Percentiles rank a stretch among this genome's conserved stretches.
These are phyloP conservation scores for Syrrhaptes paradoxus DNA, from an alignment of 2,113 vertebrate species.

Conservation along the genomic window DNA sequence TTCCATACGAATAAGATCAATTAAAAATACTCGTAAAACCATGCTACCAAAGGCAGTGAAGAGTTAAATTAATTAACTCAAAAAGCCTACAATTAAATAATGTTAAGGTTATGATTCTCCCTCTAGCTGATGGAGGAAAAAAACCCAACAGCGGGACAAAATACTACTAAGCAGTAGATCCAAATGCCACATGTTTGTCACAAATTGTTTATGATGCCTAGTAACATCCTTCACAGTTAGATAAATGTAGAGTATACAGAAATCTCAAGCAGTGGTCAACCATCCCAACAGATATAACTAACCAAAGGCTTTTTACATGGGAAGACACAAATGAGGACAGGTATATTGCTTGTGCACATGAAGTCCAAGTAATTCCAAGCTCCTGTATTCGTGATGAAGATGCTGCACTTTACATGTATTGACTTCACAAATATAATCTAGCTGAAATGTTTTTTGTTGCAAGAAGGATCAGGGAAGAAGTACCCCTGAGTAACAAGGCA, in stretches of 20 bases:
- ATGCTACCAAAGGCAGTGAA: conserved; percentile 60
- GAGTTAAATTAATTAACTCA: conserved; percentile 74
- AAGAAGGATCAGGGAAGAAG: not conserved
- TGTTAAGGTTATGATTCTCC: conserved; percentile 46
- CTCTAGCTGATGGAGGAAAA: conserved; percentile 25
- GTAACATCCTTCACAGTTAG: not conserved
- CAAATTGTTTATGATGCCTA: not conserved
- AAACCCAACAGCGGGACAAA: conserved; percentile 10
- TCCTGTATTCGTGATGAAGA: not conserved
- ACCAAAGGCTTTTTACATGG: not conserved
- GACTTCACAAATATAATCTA: not conserved
- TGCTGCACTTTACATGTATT: not conserved
- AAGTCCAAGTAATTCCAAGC: not conserved
- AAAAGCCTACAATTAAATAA: conserved; percentile 68
- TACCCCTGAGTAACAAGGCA: not conserved
- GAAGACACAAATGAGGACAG: not conserved
- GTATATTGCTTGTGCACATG: not conserved
- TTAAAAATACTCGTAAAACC: conserved; percentile 66
- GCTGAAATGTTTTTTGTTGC: accelerated
- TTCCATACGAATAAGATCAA: conserved; percentile 70
- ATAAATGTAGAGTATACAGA: not conserved
- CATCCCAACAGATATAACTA: not conserved
- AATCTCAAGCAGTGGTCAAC: not conserved
- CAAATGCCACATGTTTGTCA: not conserved
- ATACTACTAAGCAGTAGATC: not conserved